A percentile compares a stretch with the other conserved stretches of the same genome.
These are phyloP conservation scores for Euproctis similis DNA, from an alignment of 2,888 invertebrate species.

Conservation along the genomic window DNA sequence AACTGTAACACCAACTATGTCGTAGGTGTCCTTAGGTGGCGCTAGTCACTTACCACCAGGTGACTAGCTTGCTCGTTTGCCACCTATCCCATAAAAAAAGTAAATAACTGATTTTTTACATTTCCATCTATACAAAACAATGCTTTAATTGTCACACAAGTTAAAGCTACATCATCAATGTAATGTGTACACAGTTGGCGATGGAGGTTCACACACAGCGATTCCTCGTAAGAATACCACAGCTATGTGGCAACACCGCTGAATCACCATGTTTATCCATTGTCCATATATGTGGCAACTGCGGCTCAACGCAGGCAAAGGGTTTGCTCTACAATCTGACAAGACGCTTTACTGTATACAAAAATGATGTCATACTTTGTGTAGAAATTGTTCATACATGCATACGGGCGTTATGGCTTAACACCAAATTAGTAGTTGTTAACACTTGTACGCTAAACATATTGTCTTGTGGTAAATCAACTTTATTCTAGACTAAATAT, in stretches of 20 bases:
- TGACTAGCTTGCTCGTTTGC: too few relatives aligned
- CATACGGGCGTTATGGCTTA: slow-evolving; percentile 6
- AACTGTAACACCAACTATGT: too few relatives aligned
- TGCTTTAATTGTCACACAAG: slow-evolving; percentile 3
- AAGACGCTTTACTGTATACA: slow-evolving; percentile 17
- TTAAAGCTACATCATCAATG: slow-evolving; percentile 11
- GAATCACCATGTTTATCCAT: slow-evolving; percentile 52
- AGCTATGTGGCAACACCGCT: slow-evolving; percentile 42
- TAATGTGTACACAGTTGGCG: slow-evolving; percentile 50
- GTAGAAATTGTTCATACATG: slow-evolving; percentile 5
- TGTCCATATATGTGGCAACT: slow-evolving; percentile 23
- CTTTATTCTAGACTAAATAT: slow-evolving; percentile 1
- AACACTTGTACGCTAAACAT: slow-evolving; percentile 16
- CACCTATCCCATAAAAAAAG: too few relatives aligned
- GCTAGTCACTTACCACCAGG: too few relatives aligned
- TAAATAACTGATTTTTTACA: too few relatives aligned
- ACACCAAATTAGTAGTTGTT: slow-evolving; percentile 15
- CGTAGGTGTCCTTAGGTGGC: too few relatives aligned
- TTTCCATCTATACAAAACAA: neutral
- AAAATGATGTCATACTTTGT: slow-evolving; percentile 22
- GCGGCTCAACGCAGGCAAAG: slow-evolving; percentile 26
- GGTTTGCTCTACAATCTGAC: slow-evolving; percentile 29
- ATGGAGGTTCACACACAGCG: slow-evolving; percentile 33
- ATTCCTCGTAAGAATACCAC: slow-evolving; percentile 39
- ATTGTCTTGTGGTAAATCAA: slow-evolving; percentile 9